Base-by-base conservation (phyloP, 2,888 invertebrate genomes). In the Trachelus iudaicus region DNA sequence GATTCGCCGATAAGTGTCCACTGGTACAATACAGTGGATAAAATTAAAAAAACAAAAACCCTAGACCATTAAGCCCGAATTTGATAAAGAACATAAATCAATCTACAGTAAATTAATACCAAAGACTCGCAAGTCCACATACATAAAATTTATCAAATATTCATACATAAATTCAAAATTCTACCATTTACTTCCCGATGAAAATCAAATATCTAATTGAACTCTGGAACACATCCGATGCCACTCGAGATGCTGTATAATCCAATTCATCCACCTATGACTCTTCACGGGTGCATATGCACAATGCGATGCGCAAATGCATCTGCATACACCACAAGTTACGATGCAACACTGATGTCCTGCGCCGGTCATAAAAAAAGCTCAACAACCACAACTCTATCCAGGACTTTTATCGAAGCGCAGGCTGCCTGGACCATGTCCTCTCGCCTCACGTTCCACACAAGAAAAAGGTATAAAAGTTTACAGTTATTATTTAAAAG, bases 171-270 rank as follows among this genome's bases (percentile, higher is more conserved):
- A 40, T 40, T 40, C 40, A 40, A 15, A 40, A 15, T 40, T 15
- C 40, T 40, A 4, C 4, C 4, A 13, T 13, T 15, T 15, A 40
- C 40, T 40, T 40, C 15, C 4, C 1, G 15, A 15, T 3, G 4
- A 74, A 77, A 76, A 79, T 73, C 75, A 75, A 81, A 77, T 81
- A 73, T 77, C 78, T 81, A 81, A 83, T 82, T 81, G 81, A 80
- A 81, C 80, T 78, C 71, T 40, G 40, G 77, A 78, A 75, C 75
- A 76, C 76, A 35, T 69, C 78, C 76, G 75, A 78, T 79, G 77
- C 81, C 81, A 83, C 81, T 81, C 81, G 82, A 79, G 81, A 79
- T 77, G 82, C 76, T 80, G 79, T 79, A 82, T 80, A 76, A 80
- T 79, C 78, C 82, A 81, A 84, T 84, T 83, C 40, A 40, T 40